phyloP scores from a whole-genome alignment of 2,888 invertebrate species.

The Pimpla rufipes region DNA sequence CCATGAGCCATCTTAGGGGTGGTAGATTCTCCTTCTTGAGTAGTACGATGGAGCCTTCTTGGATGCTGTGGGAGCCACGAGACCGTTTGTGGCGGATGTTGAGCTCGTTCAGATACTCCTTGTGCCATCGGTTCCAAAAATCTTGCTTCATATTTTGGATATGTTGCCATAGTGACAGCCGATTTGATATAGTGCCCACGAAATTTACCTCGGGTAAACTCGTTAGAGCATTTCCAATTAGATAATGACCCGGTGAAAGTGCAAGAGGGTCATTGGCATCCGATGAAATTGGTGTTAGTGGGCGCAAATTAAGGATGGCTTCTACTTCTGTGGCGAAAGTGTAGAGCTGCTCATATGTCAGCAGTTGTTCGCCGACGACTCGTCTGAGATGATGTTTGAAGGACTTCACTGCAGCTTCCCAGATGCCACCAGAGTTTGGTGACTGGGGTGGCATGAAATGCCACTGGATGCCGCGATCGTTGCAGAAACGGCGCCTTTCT shows the following conservation, averaged over 20 bases:
- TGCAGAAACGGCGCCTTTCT: background rate
- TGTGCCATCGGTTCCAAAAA: constrained; percentile 63
- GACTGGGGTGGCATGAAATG: constrained; percentile 56
- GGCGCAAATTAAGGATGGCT: no score
- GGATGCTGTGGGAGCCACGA: constrained; percentile 1
- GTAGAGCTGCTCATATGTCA: no score
- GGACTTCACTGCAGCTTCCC: no score
- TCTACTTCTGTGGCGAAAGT: no score
- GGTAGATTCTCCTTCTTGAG: constrained; percentile 43
- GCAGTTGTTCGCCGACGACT: constrained; percentile 1
- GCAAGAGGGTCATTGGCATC: constrained; percentile 32
- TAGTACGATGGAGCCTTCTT: constrained; percentile 21
- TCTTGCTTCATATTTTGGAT: constrained; percentile 60
- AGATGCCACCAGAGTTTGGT: constrained; percentile 58
- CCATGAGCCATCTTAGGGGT: constrained; percentile 32
- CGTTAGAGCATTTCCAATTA: constrained; percentile 64
- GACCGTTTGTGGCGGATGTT: constrained; percentile 63
- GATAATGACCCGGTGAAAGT: constrained; percentile 65
- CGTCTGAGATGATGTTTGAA: constrained; percentile 11
- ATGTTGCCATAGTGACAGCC: constrained; percentile 62
- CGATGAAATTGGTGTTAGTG: no score
- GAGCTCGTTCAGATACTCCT: constrained; percentile 61
- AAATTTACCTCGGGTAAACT: constrained; percentile 49
- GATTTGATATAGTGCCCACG: constrained; percentile 44
- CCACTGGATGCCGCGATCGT: constrained; percentile 46